Evolutionary conservation across 2,888 invertebrate species (phyloP), one percentile per base, ranked within the genome.

Genomic region (Salpingus planirostris): DNA sequence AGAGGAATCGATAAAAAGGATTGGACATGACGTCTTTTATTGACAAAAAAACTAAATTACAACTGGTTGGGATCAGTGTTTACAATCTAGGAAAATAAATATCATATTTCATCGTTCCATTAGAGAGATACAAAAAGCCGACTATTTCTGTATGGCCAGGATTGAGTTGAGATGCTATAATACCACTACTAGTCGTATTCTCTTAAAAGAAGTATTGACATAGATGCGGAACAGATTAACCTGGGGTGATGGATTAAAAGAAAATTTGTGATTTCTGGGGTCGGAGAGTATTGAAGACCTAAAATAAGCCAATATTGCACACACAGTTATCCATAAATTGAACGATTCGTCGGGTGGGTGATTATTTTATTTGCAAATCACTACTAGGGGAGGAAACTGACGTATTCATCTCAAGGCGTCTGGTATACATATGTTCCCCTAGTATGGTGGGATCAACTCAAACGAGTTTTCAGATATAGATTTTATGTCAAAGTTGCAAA

Each of bases 401-500:
- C 34, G 30, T 26, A 34, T 34, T 29, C 21, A 30, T 15, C 27
- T 22, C 11, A 30, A 22, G 30, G 29, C 34, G 24, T n/a, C n/a
- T n/a, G n/a, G n/a, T n/a, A n/a, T n/a, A n/a, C n/a, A n/a, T n/a
- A n/a, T n/a, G n/a, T n/a, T n/a, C n/a, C n/a, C n/a, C n/a, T n/a
- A n/a, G n/a, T n/a, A n/a, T n/a, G n/a, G n/a, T n/a, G n/a, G 29
- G 31, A 39, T 45, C 40, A 41, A 39, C 36, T 31, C 37, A 32
- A 36, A 37, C 31, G 37, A 38, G 36, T 43, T 43, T 34, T 36
- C 39, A 34, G 36, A 41, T 41, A 45, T 45, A 37, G 44, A 45
- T 45, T 45, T 43, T 40, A 36, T 39, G 44, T 32, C 44, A 44
- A 42, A 40, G 26, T 30, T 35, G n/a, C n/a, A n/a, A n/a, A n/a